Conservation (phyloP, 2,888 invertebrate genomes). For the Herminia tarsipennalis region DNA sequence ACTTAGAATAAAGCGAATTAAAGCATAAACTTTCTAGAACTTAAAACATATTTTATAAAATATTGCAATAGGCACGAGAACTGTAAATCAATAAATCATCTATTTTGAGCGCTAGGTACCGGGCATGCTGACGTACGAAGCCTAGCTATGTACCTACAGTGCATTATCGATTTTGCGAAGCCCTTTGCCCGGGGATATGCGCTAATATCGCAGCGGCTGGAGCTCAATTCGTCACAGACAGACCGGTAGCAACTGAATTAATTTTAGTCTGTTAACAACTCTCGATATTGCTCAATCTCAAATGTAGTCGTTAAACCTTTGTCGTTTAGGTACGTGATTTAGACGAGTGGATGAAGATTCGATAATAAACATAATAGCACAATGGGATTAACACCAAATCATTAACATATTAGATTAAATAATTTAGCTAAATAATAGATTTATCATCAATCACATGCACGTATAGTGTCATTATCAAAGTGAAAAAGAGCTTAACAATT, state of each 20-base stretch:
- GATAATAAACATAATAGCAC: background rate
- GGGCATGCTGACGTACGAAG: background rate
- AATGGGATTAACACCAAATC: background rate
- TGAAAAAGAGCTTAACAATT: too few relatives aligned
- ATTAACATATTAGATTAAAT: too few relatives aligned
- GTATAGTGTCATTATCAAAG: too few relatives aligned
- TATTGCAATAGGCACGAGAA: background rate
- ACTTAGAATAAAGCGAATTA: too few relatives aligned
- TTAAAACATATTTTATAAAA: background rate
- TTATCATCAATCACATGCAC: too few relatives aligned
- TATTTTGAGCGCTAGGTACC: conserved; percentile 16
- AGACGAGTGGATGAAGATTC: too few relatives aligned
- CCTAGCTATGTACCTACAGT: background rate
- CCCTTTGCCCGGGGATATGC: conserved; percentile 15
- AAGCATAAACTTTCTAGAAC: background rate
- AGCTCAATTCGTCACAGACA: background rate
- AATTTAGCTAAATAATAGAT: too few relatives aligned
- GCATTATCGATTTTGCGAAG: conserved; percentile 21
- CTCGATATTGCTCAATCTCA: background rate
- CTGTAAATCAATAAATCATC: conserved; percentile 1
- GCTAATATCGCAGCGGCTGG: background rate
- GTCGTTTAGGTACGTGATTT: background rate
- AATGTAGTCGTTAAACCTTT: too few relatives aligned
- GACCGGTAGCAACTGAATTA: background rate
- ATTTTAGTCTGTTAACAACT: background rate